Evolutionary conservation across 2,888 invertebrate species (phyloP).

Genomic region (Rhagonycha fulva): DNA sequence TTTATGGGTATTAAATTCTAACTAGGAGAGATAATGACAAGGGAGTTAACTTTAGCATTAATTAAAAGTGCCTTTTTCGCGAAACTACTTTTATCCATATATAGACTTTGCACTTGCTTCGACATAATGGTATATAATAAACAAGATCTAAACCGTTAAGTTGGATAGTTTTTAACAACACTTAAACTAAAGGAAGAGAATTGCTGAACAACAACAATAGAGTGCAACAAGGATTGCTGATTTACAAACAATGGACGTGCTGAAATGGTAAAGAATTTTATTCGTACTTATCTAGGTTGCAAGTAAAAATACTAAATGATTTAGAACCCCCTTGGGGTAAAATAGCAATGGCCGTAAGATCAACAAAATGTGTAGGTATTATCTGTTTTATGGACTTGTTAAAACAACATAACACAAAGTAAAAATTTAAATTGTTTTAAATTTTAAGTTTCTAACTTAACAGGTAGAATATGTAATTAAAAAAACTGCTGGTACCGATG

Average conservation of each 20-base stretch:
- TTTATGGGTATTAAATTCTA: not conserved
- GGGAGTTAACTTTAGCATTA: not conserved
- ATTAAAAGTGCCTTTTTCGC: not conserved
- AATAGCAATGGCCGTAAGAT: not conserved
- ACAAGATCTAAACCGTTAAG: conserved; percentile 31
- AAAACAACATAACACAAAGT: not conserved
- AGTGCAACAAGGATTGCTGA: conserved; percentile 50
- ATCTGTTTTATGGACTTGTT: not conserved
- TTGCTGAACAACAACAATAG: conserved; percentile 48
- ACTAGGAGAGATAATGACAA: not conserved
- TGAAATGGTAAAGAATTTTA: conserved; percentile 35
- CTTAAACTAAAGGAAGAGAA: conserved; percentile 31
- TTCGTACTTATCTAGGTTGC: not conserved
- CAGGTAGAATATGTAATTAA: not conserved
- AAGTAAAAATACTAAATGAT: not conserved
- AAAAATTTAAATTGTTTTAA: not conserved
- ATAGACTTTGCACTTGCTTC: not conserved
- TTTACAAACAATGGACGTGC: conserved; percentile 54
- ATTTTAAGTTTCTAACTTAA: not conserved
- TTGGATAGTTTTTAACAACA: conserved; percentile 31
- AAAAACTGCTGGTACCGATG: not conserved
- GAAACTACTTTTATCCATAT: not conserved
- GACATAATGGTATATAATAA: conserved; percentile 19
- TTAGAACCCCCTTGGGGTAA: not conserved
- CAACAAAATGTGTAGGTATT: not conserved